Conservation (phyloP, 2,113 vertebrate genomes). For the Pachycephala philippinensis region DNA sequence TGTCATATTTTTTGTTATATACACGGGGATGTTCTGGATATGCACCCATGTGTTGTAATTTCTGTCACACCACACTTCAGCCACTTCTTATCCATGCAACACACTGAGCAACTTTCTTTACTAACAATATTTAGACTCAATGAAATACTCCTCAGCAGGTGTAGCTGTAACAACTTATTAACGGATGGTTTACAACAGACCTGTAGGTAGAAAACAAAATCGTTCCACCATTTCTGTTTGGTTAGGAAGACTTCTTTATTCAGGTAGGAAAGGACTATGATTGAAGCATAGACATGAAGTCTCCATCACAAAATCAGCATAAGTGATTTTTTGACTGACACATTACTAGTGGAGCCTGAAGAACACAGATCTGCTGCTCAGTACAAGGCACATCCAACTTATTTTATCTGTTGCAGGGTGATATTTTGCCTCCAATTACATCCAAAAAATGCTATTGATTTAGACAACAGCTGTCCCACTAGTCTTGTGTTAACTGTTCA, state of each 20-base stretch:
- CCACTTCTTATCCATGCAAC: not conserved
- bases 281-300: not conserved
- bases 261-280: not conserved
- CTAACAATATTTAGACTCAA: not conserved
- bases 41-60: not conserved
- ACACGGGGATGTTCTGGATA: not conserved
- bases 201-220: not conserved
- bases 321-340: not conserved
- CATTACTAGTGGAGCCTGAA: not conserved
- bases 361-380: not conserved
- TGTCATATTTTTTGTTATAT: not conserved
- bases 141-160: not conserved
- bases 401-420: not conserved
- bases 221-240: not conserved
- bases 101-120: not conserved
- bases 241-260: not conserved
- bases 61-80: not conserved
- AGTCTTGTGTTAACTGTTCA: not conserved
- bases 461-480: not conserved
- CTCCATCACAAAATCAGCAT: not conserved
- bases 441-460: not conserved
- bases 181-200: not conserved
- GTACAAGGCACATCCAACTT: not conserved
- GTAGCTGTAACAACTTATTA: not conserved
- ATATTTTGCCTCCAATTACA: not conserved